These are phyloP conservation scores for Illadopsis cleaveri DNA, from an alignment of 2,113 vertebrate genomes.

Conservation along the genomic window DNA sequence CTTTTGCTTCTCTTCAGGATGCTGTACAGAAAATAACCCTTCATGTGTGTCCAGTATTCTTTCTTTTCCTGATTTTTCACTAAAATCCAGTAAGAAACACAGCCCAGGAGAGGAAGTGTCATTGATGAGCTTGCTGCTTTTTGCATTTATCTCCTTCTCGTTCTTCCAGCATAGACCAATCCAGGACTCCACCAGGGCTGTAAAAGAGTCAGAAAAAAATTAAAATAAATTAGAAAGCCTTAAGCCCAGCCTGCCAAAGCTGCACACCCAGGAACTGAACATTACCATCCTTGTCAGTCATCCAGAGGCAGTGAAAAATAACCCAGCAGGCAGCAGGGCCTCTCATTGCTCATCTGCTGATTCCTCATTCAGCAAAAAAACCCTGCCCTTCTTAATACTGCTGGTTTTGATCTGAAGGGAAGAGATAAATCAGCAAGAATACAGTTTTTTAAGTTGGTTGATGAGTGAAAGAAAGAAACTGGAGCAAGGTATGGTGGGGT, in stretches of 20 bases:
- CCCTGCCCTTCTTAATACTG: background rate
- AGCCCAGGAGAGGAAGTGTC: background rate
- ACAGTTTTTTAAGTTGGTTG: background rate
- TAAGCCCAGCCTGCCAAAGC: background rate
- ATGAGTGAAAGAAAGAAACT: conserved; percentile 54
- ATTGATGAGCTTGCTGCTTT: background rate
- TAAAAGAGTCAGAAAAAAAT: background rate
- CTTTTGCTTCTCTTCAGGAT: background rate
- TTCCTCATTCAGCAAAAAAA: conserved; percentile 28
- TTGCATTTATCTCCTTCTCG: background rate
- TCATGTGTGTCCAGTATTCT: background rate
- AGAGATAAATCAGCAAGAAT: conserved; percentile 43
- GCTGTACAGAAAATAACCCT: background rate
- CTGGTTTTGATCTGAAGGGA: conserved; percentile 29
- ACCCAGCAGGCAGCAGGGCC: background rate
- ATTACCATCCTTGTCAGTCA: background rate
- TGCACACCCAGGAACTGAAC: background rate
- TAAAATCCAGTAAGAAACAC: background rate
- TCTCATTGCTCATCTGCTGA: conserved; percentile 40
- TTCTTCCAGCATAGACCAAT: background rate
- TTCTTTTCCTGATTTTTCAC: background rate
- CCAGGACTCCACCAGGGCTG: background rate
- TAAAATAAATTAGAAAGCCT: background rate
- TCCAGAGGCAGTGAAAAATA: background rate
- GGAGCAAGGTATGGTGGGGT: background rate